phyloP scores from a whole-genome alignment of 2,888 invertebrate genomes.

The Drosophila suboccidentalis region DNA sequence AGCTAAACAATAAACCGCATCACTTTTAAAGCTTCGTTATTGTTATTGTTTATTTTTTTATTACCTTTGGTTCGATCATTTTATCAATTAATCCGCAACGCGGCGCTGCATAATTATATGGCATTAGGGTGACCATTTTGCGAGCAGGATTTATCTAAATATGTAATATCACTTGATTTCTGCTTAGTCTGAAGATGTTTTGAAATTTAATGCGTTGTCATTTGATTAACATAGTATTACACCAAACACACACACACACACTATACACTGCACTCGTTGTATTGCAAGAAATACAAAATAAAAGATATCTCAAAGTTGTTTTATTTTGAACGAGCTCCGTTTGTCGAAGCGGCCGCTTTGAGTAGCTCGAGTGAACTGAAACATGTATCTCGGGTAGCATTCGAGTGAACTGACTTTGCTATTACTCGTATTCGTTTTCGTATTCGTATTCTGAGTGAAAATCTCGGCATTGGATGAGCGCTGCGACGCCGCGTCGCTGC shows the following conservation, averaged over 20 bases:
- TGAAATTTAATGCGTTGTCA: constrained; percentile 50
- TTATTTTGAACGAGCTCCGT: constrained; percentile 22
- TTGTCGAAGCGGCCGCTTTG: constrained; percentile 64
- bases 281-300: constrained; percentile 1
- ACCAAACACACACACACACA: constrained; percentile 9
- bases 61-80: constrained; percentile 86
- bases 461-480: constrained; percentile 62
- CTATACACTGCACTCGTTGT: constrained; percentile 21
- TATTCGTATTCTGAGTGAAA: constrained; percentile 64
- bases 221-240: constrained; percentile 36
- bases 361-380: constrained; percentile 77
- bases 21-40: constrained; percentile 69
- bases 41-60: constrained; percentile 15
- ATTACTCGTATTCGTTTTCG: neutral
- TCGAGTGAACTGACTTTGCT: constrained; percentile 47
- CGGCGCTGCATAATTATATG: constrained; percentile 85
- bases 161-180: constrained; percentile 21
- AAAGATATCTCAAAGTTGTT: neutral
- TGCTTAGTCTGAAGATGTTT: constrained; percentile 38
- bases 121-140: constrained; percentile 86
- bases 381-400: constrained; percentile 20
- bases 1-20: constrained; percentile 34
- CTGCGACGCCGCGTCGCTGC: constrained; percentile 27
- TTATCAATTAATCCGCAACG: constrained; percentile 86
- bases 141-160: constrained; percentile 33